Evolutionary conservation across 2,113 vertebrate genomes (phyloP).

Genomic region (Tautogolabrus adspersus): DNA sequence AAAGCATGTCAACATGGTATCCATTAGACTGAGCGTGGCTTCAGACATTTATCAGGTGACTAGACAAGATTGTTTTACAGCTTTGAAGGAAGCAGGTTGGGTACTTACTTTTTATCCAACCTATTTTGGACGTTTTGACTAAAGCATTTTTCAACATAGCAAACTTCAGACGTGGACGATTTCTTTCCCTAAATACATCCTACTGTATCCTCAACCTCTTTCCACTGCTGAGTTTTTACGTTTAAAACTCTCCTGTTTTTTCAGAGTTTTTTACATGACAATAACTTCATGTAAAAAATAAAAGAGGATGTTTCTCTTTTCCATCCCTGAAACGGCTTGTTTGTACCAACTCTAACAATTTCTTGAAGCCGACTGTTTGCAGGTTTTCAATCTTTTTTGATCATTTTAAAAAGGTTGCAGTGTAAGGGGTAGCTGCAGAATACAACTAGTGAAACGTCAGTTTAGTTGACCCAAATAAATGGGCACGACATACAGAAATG

Average conservation of each 20-base stretch:
- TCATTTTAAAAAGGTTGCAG: neutral
- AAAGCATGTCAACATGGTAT: neutral
- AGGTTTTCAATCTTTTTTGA: slow-evolving; percentile 2
- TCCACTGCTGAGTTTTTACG: too few relatives aligned
- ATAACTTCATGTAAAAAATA: too few relatives aligned
- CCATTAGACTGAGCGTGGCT: neutral
- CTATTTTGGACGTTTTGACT: too few relatives aligned
- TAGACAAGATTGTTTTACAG: neutral
- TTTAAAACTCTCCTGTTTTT: too few relatives aligned
- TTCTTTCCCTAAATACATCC: neutral
- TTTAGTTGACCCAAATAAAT: slow-evolving; percentile 14
- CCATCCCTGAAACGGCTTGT: too few relatives aligned
- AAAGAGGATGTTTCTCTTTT: too few relatives aligned
- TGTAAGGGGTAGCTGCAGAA: neutral
- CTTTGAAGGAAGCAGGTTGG: slow-evolving; percentile 1
- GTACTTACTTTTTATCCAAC: neutral
- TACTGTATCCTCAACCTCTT: neutral
- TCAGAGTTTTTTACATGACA: too few relatives aligned
- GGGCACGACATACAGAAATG: slow-evolving; percentile 13
- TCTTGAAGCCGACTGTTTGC: neutral
- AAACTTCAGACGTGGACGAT: too few relatives aligned
- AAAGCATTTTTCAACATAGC: too few relatives aligned
- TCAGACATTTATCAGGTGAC: neutral
- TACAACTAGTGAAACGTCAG: neutral
- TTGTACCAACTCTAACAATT: too few relatives aligned